Evolutionary conservation across 1,140 invertebrate species (phyloP), one percentile per base, ranked within the genome.

Genomic region (Wasmannia auropunctata): DNA sequence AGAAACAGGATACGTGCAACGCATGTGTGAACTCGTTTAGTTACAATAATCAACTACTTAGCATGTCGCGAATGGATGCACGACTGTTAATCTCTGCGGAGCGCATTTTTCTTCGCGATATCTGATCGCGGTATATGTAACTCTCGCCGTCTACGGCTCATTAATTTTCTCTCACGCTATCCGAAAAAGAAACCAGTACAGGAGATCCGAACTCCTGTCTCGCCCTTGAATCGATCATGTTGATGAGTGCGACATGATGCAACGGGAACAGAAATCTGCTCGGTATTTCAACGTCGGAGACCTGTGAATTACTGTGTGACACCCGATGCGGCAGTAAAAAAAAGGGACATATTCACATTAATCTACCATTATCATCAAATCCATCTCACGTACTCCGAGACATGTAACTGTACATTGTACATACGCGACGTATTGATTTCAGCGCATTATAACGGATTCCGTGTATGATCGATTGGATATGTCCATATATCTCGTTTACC

Each of bases 171-270:
- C 86, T 34, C 49, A 37, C 25, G 51, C 19, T 56, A 70, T 11
- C 31, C 28, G 54, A 37, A 14, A 54, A 58, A 88, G 69, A 80
- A 70, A 65, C n/a, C 51, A 16, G 16, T 43, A 0, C 1, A 16
- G 65, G 49, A 63, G 74, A 43, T 54, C 37, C 58, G 7, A 79
- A 65, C 40, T 58, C 25, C 49, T 6, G 67, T 56, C 22, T 28
- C 49, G 43, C 60, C 75, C 88, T 89, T 89, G 84, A 63, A 40
- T 83, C 76, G 76, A 89, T 89, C 87, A 60, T 6, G 49, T 81
- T 83, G 37, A 88, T 58, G 60, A 31, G 83, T 40, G 69, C 80
- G 87, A 89, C 76, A 80, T 62, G 54, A 58, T 79, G 62, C 65
- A 37, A 51, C 40, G 75, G 19, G 60, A 69, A 25, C 51, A 43